phyloP scores from a whole-genome alignment of 2,113 vertebrate genomes.

The Passer montanus region DNA sequence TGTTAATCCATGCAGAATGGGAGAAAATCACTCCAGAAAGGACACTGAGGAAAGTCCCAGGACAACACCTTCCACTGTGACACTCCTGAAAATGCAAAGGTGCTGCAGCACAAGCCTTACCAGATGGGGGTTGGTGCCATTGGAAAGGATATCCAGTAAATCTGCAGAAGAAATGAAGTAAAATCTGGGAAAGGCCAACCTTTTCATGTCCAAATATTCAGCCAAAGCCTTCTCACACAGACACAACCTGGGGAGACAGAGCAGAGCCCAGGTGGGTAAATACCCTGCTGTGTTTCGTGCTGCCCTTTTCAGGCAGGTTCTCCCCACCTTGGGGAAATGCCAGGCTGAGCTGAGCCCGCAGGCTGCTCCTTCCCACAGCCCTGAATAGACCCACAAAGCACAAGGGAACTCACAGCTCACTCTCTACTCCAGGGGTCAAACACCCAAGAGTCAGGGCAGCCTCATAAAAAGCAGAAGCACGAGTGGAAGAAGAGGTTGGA shows the following conservation, averaged over 20 bases:
- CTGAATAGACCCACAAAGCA: neutral
- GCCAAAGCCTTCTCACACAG: conserved; percentile 94
- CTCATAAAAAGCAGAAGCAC: neutral
- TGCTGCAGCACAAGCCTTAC: conserved; percentile 49
- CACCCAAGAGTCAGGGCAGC: neutral
- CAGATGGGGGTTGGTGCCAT: conserved; percentile 86
- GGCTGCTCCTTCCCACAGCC: neutral
- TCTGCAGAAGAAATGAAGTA: conserved; percentile 98
- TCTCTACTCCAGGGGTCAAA: neutral
- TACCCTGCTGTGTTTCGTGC: neutral
- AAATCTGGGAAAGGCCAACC: conserved; percentile 92
- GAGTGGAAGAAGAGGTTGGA: neutral
- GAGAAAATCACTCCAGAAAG: neutral
- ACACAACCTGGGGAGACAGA: conserved; percentile 79
- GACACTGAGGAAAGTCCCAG: neutral
- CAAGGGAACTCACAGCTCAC: neutral
- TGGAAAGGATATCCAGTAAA: conserved; percentile 93
- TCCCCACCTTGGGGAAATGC: neutral
- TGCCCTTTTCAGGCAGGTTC: neutral
- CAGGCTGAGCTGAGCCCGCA: neutral
- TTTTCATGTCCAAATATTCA: conserved; percentile 93
- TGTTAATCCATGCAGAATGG: accelerated
- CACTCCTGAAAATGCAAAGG: neutral
- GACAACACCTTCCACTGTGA: neutral
- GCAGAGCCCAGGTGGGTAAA: neutral